Evolutionary conservation across 2,888 invertebrate species (phyloP), one percentile per base, ranked within the genome.

Genomic region (Cerastoderma edule): DNA sequence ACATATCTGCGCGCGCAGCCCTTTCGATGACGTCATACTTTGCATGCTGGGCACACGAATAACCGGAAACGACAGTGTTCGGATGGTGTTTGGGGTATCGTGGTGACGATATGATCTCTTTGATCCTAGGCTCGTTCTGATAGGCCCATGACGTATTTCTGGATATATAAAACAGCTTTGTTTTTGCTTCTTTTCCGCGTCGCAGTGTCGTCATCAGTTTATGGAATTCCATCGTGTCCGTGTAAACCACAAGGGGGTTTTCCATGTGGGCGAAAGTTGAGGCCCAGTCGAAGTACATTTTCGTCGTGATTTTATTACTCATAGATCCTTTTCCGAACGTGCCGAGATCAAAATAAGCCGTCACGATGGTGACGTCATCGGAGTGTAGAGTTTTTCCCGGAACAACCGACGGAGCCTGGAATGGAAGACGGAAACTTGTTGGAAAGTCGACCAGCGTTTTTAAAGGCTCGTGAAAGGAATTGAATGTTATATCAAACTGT

Each of bases 51-150:
- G 80, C 78, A 63, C 85, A 85, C 10, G 87, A 50, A 72, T 88
- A 88, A 57, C 69, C 84, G 1, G 88, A 80, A 24, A 83, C 56
- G 4, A 85, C 86, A 19, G 88, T 88, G 69, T 88, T 87, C 13
- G 87, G 88, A 39, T 72, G 64, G 65, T 74, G 75, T 73, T 85
- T 85, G 0, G 86, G 88, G 70, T 87, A 88, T 1, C 70, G 67
- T 8, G 78, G 73, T 4, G 72, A 39, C 3, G 35, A 44, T 53
- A 67, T 86, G 1, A 88, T 78, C n/a, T 33, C 27, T 22, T 73
- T 56, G 2, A 86, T 81, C 33, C 48, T 68, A 3, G 82, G 67
- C 33, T 72, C 50, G 2, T 75, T 57, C 63, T 70, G 56, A 63
- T 87, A 88, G 10, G 86, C 70, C 84, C 83, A 83, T n/a, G 85